Percentiles rank a stretch among this genome's conserved stretches.
Evolutionary conservation across 1,140 invertebrate species (phyloP).

Genomic region (Vollenhovia emeryi): DNA sequence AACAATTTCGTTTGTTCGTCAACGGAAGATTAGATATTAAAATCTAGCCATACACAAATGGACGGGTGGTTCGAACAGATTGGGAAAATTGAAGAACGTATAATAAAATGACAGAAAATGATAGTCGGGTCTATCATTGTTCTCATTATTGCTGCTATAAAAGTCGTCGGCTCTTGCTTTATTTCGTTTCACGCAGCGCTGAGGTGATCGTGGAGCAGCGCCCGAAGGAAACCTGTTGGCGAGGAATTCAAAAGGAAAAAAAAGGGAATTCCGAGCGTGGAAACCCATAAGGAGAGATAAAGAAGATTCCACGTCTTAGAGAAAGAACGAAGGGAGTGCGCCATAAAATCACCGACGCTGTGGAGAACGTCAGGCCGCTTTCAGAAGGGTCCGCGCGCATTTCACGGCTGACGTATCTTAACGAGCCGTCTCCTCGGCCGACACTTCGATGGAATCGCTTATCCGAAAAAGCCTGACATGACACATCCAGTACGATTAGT

Average conservation of each 20-base stretch:
- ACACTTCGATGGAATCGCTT: constrained; percentile 56
- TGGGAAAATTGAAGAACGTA: background rate
- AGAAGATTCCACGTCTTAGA: constrained; percentile 23
- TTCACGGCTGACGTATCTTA: constrained; percentile 32
- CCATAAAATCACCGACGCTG: constrained; percentile 19
- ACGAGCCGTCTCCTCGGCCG: constrained; percentile 15
- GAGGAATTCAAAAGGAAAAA: constrained; percentile 61
- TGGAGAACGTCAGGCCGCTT: background rate
- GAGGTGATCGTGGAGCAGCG: constrained; percentile 1
- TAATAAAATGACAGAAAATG: background rate
- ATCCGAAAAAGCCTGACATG: constrained; percentile 52
- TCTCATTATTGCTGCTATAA: background rate
- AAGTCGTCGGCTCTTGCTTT: constrained; percentile 19
- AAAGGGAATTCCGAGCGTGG: constrained; percentile 28
- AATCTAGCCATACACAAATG: background rate
- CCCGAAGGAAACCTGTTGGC: constrained; percentile 61
- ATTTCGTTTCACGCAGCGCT: constrained; percentile 4
- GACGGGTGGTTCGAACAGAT: background rate
- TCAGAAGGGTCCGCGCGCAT: background rate
- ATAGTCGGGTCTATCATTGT: background rate
- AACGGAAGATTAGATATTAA: background rate
- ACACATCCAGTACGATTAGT: constrained; percentile 53
- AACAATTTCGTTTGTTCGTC: background rate
- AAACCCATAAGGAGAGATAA: constrained; percentile 44
- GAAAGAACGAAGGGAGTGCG: constrained; percentile 29